These are phyloP conservation scores for Notiomystis cincta DNA, from an alignment of 2,113 vertebrate genomes.

Conservation along the genomic window DNA sequence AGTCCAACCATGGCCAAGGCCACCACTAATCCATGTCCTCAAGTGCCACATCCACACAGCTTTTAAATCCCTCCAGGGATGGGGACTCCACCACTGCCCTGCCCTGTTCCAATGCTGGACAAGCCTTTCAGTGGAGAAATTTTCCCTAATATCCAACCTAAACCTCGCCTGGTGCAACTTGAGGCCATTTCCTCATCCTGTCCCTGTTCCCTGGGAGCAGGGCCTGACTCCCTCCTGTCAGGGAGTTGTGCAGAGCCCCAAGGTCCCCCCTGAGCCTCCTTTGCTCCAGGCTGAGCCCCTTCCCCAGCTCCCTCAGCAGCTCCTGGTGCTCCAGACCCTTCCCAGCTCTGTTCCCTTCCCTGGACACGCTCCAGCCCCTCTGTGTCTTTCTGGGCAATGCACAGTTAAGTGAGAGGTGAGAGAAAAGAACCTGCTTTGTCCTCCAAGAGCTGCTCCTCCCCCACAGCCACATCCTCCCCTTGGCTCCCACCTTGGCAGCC, in stretches of 20 bases:
- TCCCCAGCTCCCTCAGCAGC: neutral
- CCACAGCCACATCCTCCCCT: neutral
- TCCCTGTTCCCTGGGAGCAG: neutral
- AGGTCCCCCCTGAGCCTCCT: neutral
- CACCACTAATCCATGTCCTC: neutral
- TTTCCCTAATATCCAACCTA: neutral
- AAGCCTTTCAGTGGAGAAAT: neutral
- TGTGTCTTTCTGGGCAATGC: neutral
- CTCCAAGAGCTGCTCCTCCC: neutral
- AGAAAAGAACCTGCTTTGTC: neutral
- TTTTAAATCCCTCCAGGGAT: neutral
- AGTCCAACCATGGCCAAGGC: neutral
- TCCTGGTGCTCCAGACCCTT: neutral
- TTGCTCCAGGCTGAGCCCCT: neutral
- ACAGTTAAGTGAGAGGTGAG: neutral
- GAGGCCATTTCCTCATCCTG: fast-evolving
- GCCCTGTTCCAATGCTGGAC: neutral
- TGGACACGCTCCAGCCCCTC: neutral
- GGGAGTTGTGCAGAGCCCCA: neutral
- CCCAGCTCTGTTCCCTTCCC: fast-evolving
- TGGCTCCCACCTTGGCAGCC: neutral
- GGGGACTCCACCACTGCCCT: neutral
- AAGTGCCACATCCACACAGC: neutral
- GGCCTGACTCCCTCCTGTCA: fast-evolving
- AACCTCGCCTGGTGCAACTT: fast-evolving